A percentile compares a stretch with the other conserved stretches of the same genome.
phyloP scores from a whole-genome alignment of 2,113 vertebrate genomes.

The Phrynosoma platyrhinos region DNA sequence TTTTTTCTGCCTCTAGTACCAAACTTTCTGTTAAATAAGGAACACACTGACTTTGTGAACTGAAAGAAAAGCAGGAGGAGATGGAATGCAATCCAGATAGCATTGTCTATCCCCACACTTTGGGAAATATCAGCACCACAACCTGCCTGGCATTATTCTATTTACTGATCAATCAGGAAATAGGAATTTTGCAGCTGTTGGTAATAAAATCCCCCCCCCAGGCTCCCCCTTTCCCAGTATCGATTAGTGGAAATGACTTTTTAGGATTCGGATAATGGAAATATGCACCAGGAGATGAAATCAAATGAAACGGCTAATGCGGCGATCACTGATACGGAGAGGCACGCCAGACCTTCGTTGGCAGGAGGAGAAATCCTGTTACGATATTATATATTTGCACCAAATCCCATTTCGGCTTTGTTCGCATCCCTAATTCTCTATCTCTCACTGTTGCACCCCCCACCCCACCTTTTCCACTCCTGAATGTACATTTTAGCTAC shows the following conservation, averaged over 20 bases:
- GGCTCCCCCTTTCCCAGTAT: background rate
- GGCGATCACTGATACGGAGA: background rate
- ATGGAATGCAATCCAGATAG: too few species aligned
- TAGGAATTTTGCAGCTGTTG: constrained; percentile 18
- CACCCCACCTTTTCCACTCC: rapidly evolving
- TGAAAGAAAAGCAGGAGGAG: background rate
- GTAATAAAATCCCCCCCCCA: background rate
- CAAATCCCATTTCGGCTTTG: rapidly evolving
- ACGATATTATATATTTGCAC: background rate
- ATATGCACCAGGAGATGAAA: constrained; percentile 13
- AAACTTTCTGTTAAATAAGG: too few species aligned
- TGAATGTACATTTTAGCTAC: too few species aligned
- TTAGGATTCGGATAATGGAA: constrained; percentile 27
- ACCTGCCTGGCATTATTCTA: background rate
- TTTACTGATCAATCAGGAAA: constrained; percentile 49
- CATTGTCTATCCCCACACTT: background rate
- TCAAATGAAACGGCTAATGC: background rate
- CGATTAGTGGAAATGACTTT: constrained; percentile 47
- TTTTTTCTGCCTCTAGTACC: background rate
- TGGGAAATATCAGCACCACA: background rate
- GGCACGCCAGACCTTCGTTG: rapidly evolving
- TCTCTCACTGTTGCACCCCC: background rate
- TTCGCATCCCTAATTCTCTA: background rate
- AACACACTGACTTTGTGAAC: background rate
- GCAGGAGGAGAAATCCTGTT: constrained; percentile 1